Evolutionary conservation across 1,140 invertebrate species (phyloP), one percentile per base, ranked within the genome.

Genomic region (Drosophila albomicans): DNA sequence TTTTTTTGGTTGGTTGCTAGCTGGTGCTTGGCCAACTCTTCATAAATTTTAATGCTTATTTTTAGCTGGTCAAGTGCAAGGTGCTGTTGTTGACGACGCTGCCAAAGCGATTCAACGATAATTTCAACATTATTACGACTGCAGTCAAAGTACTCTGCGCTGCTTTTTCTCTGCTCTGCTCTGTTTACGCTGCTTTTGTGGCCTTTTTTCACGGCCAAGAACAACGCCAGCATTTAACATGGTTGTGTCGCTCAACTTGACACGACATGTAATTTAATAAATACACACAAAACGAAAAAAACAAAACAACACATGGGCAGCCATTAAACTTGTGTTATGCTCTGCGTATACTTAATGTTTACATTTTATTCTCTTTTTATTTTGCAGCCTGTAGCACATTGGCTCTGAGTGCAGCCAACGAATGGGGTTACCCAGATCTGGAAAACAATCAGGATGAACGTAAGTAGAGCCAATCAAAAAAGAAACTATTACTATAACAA

Each of bases 11-110:
- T 32, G 5, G 45, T 16, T 46, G 54, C 32, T 32, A 32, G 35
- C 49, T 52, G 69, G 15, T 54, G 13, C 38, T 73, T 66, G 28
- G 54, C 52, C 52, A 67, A 35, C 11, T 57, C 46, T 63, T 63
- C 69, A 87, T 85, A 87, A 85, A 85, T 87, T 76, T 76, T 61
- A 32, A 11, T 2, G 48, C 32, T 46, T 87, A 86, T 82, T 88
- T 88, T 87, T 88, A 74, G 84, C 80, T 25, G 38, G 73, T 80
- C 84, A 87, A 87, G 84, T 87, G 84, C 84, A 87, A 84, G 84
- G 82, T 82, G 76, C 66, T 64, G 62, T 48, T 41, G 46, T 54
- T 81, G 49, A 72, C 66, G 81, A 78, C 70, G 75, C 54, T 87
- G 82, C 82, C 82, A 82, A 80, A 71, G 35, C 63, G 66, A 58